Evolutionary conservation across 1,140 invertebrate genomes (phyloP).

Genomic region (Camponotus floridanus): DNA sequence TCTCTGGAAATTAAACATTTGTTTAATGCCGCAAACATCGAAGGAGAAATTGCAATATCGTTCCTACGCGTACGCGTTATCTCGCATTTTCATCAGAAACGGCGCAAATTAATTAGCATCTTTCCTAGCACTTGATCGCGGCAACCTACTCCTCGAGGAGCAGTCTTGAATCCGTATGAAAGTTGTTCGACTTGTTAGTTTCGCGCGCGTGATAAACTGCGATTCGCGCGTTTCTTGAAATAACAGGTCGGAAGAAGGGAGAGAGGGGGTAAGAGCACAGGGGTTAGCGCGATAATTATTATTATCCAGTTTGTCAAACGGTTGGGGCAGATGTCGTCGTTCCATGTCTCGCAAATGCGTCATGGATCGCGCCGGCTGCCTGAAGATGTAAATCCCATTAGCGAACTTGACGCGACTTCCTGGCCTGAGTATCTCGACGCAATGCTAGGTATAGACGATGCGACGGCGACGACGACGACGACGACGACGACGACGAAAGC

Average conservation of each 20-base stretch:
- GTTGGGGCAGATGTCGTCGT: slow-evolving; percentile 57
- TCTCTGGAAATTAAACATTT: neutral
- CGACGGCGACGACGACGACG: neutral
- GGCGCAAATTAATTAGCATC: slow-evolving; percentile 72
- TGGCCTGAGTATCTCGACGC: slow-evolving; percentile 53
- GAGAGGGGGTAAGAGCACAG: slow-evolving; percentile 3
- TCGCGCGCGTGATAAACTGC: slow-evolving; percentile 56
- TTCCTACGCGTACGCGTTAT: neutral
- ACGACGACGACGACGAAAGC: neutral
- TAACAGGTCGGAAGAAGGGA: slow-evolving; percentile 44
- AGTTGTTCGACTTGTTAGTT: slow-evolving; percentile 40
- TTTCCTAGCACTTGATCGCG: slow-evolving; percentile 63
- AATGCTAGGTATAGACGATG: slow-evolving; percentile 26
- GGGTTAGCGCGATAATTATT: slow-evolving; percentile 71
- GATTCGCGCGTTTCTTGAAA: slow-evolving; percentile 59
- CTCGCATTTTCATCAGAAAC: slow-evolving; percentile 43
- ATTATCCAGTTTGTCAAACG: slow-evolving; percentile 75
- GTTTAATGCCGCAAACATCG: neutral
- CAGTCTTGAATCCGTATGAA: slow-evolving; percentile 21
- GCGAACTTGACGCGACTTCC: slow-evolving; percentile 79
- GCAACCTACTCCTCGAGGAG: slow-evolving; percentile 42
- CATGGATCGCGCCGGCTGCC: slow-evolving; percentile 69
- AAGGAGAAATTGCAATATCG: neutral
- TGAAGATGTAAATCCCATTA: slow-evolving; percentile 80
- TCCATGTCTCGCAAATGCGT: slow-evolving; percentile 51